These are phyloP conservation scores for Hippolais icterina DNA, from an alignment of 2,113 vertebrate species.

Conservation along the genomic window DNA sequence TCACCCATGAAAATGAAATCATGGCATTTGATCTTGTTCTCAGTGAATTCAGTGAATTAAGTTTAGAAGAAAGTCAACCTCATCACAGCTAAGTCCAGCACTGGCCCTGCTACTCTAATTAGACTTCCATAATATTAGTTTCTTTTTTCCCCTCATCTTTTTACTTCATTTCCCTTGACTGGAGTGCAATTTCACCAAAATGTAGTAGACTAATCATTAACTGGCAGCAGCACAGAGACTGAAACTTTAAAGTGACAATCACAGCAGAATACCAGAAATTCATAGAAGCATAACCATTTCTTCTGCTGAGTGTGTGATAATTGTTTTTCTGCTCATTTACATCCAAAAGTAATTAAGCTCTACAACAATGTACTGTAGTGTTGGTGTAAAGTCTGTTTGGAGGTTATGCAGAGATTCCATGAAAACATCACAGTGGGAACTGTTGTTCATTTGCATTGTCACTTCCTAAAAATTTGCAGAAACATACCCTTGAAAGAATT, in stretches of 20 bases:
- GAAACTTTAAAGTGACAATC: slow-evolving; percentile 20
- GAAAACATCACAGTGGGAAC: neutral
- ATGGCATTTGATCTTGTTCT: slow-evolving; percentile 6
- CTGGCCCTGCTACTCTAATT: slow-evolving; percentile 10
- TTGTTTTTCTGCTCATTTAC: slow-evolving; percentile 32
- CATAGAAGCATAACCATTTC: neutral
- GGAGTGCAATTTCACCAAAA: slow-evolving; percentile 36
- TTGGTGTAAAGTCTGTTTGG: neutral
- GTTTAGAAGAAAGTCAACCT: neutral
- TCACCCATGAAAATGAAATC: slow-evolving; percentile 17
- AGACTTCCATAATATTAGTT: slow-evolving; percentile 7
- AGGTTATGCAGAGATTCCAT: neutral
- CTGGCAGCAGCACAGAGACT: neutral
- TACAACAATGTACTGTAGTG: neutral
- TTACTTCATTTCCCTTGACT: slow-evolving; percentile 58
- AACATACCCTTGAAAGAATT: slow-evolving; percentile 40
- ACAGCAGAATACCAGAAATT: slow-evolving; percentile 21
- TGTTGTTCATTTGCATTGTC: neutral
- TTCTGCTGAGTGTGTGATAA: neutral
- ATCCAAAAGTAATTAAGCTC: neutral
- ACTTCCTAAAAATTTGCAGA: slow-evolving; percentile 55
- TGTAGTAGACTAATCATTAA: slow-evolving; percentile 12
- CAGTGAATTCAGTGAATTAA: neutral
- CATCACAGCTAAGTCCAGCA: neutral
- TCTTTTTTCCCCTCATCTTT: neutral